Base-by-base conservation (phyloP, 2,113 vertebrate species). In the Dasyornis broadbenti region DNA sequence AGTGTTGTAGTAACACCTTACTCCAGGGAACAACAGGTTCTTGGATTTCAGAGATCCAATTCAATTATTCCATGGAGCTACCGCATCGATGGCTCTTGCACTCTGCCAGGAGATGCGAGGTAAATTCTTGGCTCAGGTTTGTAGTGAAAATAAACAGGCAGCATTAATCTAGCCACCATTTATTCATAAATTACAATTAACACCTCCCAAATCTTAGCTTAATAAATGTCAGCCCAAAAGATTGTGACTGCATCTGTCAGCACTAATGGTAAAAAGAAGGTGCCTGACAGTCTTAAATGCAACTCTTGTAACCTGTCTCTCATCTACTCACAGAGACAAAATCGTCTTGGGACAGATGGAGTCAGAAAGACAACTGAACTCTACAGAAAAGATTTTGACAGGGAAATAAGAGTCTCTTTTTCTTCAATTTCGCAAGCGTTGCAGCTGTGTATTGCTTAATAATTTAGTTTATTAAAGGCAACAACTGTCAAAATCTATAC, bases 391-490 rank as follows among this genome's bases (percentile, higher is more conserved):
- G 37, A 64, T 13, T 69, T 10, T 61, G 84, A 95, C 84, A 69
- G 47, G 37, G 70, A 95, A 94, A 66, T 28, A 53, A n/a, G 20
- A 63, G 13, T 2, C n/a, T 53, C 12, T 87, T 95, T 89, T 65
- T 69, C 73, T 70, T 70, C 61, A 72, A 50, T 54, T 95, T 61
- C 17, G 10, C 82, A 87, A 85, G 52, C 5, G 1, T 4, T 76
- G 63, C 70, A 82, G 87, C 79, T 94, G 59, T 35, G 45, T 33
- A 65, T 57, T 91, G 75, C 89, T 92, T 79, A 92, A 89, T 82
- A 76, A 87, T 71, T 89, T 37, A 69, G 89, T 86, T 95, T 95
- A 94, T 94, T 95, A 92, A 78, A 91, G 59, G 81, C 84, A 94
- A 80, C 75, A 90, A 92, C 90, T 95, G 78, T 90, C 89, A 94